A percentile compares a stretch with the other conserved stretches of the same genome.
These are phyloP conservation scores for Abscondita cerata DNA, from an alignment of 2,888 invertebrate species.

Conservation along the genomic window DNA sequence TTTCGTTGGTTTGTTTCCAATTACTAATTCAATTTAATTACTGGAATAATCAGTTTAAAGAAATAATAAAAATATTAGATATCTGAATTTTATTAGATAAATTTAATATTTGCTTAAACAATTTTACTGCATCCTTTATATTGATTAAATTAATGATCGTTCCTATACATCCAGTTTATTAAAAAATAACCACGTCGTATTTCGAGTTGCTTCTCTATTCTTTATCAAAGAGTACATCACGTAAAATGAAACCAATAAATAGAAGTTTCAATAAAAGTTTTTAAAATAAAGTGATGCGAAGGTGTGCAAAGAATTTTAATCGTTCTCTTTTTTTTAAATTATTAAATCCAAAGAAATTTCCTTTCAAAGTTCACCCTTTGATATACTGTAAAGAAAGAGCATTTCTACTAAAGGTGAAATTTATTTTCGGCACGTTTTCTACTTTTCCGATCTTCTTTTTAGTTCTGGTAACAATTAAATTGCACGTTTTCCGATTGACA, in stretches of 20 bases:
- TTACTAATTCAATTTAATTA: too few relatives aligned
- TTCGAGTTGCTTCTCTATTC: too few relatives aligned
- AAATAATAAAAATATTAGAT: too few relatives aligned
- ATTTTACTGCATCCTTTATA: too few relatives aligned
- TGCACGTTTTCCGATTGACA: slow-evolving; percentile 31
- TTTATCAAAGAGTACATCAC: too few relatives aligned
- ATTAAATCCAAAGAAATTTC: slow-evolving; percentile 24
- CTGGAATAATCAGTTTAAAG: too few relatives aligned
- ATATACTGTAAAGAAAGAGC: slow-evolving; percentile 20
- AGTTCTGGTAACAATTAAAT: slow-evolving; percentile 29
- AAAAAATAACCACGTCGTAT: background rate
- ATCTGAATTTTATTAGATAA: too few relatives aligned
- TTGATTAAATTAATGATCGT: too few relatives aligned
- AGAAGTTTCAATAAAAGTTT: slow-evolving; percentile 11
- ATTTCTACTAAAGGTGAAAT: slow-evolving; percentile 23
- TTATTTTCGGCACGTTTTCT: slow-evolving; percentile 30
- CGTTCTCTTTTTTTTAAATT: slow-evolving; percentile 11
- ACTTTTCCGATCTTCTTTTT: slow-evolving; percentile 24
- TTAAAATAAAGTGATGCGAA: background rate
- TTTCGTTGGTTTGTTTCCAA: too few relatives aligned
- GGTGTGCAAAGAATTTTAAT: slow-evolving; percentile 19
- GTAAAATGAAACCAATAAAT: background rate
- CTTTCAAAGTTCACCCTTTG: slow-evolving; percentile 19
- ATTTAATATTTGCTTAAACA: too few relatives aligned
- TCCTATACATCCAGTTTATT: too few relatives aligned